Conservation (phyloP, 2,888 invertebrate species). For the Rotaria magnacalcarata region DNA sequence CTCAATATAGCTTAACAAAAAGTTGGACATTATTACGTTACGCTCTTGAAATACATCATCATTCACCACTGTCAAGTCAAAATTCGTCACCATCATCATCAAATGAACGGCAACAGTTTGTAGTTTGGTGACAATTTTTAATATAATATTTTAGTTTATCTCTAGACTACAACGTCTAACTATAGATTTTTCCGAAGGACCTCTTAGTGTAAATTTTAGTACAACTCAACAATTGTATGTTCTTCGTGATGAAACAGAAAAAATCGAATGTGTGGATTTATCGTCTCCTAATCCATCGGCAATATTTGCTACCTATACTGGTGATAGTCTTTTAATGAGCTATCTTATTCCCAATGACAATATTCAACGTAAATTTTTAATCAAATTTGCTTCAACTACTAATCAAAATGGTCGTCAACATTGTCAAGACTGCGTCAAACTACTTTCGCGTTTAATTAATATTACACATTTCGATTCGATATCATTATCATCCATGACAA, state of each 20-base stretch:
- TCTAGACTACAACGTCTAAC: background rate
- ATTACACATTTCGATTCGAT: background rate
- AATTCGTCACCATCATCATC: background rate
- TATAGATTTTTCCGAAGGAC: background rate
- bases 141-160: background rate
- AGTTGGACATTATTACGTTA: background rate
- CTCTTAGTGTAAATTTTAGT: background rate
- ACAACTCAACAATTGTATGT: background rate
- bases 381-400: background rate
- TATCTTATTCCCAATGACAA: background rate
- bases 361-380: conserved; percentile 9
- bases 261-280: background rate
- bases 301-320: background rate
- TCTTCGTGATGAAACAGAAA: background rate
- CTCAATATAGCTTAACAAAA: background rate
- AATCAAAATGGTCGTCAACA: background rate
- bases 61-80: background rate
- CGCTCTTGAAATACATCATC: background rate
- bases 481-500: background rate
- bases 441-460: background rate
- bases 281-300: background rate
- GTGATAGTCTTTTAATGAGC: background rate
- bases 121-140: background rate
- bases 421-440: background rate
- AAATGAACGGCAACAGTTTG: background rate